These are phyloP conservation scores for Eugnorisma glareosa DNA, from an alignment of 2,888 invertebrate species.

Conservation along the genomic window DNA sequence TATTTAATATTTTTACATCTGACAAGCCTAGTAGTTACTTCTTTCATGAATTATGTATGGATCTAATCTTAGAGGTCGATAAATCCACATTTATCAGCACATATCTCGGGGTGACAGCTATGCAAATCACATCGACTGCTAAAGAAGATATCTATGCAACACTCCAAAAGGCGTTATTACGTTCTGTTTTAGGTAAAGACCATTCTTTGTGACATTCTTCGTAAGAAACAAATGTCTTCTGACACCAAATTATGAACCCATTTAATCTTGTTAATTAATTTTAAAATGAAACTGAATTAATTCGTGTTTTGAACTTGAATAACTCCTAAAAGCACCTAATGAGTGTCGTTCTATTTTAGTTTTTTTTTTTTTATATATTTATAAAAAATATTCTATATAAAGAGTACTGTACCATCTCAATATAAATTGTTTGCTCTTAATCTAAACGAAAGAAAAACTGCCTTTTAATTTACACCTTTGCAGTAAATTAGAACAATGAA, in stretches of 20 bases:
- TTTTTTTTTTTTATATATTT: no score
- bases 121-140: conserved; percentile 68
- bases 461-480: conserved; percentile 50
- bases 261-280: conserved; percentile 1
- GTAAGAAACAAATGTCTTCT: conserved; percentile 2
- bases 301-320: background rate
- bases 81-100: conserved; percentile 72
- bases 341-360: no score
- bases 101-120: conserved; percentile 71
- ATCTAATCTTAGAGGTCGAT: conserved; percentile 67
- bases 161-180: conserved; percentile 42
- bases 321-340: background rate
- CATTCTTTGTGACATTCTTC: conserved; percentile 16
- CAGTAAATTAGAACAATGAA: conserved; percentile 45
- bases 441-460: conserved; percentile 32
- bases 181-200: conserved; percentile 13
- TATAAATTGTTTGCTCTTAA: conserved; percentile 19
- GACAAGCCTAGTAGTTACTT: conserved; percentile 33
- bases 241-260: background rate
- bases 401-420: conserved; percentile 9
- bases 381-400: background rate
- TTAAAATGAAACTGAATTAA: background rate
- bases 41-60: conserved; percentile 71
- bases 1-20: conserved; percentile 17
- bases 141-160: conserved; percentile 55